phyloP scores from a whole-genome alignment of 2,113 vertebrate genomes.

The Lipophrys pholis region DNA sequence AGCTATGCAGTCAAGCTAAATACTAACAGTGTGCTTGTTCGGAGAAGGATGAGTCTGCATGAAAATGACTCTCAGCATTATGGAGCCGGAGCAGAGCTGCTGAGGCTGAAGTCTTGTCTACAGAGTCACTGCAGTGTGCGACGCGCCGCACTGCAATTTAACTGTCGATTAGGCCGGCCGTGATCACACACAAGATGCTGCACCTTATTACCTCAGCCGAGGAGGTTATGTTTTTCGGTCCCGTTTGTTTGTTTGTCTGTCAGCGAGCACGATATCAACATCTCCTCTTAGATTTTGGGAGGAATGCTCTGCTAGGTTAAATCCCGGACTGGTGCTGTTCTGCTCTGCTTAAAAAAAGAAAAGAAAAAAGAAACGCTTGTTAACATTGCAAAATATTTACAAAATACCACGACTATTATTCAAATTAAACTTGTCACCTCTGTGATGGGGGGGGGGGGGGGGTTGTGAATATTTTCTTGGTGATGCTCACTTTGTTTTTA shows the following conservation, averaged over 20 bases:
- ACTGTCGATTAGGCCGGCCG: slow-evolving; percentile 67
- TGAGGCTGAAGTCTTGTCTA: slow-evolving; percentile 62
- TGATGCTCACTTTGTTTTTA: neutral
- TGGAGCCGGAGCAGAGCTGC: slow-evolving; percentile 60
- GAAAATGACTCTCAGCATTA: slow-evolving; percentile 58
- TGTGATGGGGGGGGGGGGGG: neutral
- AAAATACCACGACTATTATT: neutral
- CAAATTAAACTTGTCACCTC: neutral
- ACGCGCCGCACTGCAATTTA: slow-evolving; percentile 65
- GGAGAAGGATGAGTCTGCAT: slow-evolving; percentile 55
- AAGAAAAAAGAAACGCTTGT: neutral
- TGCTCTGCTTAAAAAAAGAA: neutral
- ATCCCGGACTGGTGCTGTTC: neutral
- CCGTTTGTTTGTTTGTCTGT: slow-evolving; percentile 47
- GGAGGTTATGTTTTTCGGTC: slow-evolving; percentile 35
- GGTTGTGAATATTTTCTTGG: neutral
- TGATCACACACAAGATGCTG: slow-evolving; percentile 43
- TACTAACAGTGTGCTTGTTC: slow-evolving; percentile 49
- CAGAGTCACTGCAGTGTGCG: slow-evolving; percentile 64
- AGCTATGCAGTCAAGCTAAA: slow-evolving; percentile 47
- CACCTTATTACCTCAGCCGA: slow-evolving; percentile 38
- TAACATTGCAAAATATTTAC: slow-evolving; percentile 11
- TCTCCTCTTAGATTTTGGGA: slow-evolving; percentile 6
- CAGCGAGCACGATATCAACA: neutral
- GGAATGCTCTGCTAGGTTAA: slow-evolving; percentile 23